Conservation (phyloP, 2,888 invertebrate species). For the Mactromeris polynyma region DNA sequence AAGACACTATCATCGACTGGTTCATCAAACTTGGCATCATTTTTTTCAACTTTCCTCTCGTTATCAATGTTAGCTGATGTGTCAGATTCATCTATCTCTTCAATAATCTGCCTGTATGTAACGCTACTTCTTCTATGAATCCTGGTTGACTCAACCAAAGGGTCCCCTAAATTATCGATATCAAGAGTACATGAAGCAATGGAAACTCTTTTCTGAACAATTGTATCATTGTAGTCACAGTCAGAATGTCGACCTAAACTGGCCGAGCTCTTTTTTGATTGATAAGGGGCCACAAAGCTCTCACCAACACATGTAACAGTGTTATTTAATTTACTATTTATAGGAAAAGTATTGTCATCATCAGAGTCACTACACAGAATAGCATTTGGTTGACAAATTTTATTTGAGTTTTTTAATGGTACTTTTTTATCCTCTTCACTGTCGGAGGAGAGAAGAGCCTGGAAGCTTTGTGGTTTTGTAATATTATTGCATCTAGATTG, state of each 20-base stretch:
- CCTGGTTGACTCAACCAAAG: constrained; percentile 79
- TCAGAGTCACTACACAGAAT: constrained; percentile 59
- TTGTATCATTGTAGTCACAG: constrained; percentile 52
- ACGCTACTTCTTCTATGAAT: constrained; percentile 75
- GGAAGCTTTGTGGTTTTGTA: constrained; percentile 36
- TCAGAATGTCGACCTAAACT: background rate
- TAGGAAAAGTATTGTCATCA: constrained; percentile 27
- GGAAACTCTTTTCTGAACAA: constrained; percentile 48
- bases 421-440: constrained; percentile 42
- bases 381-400: constrained; percentile 3
- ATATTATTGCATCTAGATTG: background rate
- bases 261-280: background rate
- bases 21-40: background rate
- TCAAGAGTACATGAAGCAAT: constrained; percentile 51
- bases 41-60: background rate
- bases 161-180: constrained; percentile 72
- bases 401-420: background rate
- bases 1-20: constrained; percentile 7
- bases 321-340: background rate
- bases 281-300: constrained; percentile 4
- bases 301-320: constrained; percentile 21
- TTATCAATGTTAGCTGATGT: background rate
- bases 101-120: constrained; percentile 48
- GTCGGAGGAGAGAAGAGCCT: constrained; percentile 55
- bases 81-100: background rate